A percentile compares a stretch with the other conserved stretches of the same genome.
Evolutionary conservation across 2,797 vertebrate species (phyloP).

Genomic region (Cyprinella venusta): DNA sequence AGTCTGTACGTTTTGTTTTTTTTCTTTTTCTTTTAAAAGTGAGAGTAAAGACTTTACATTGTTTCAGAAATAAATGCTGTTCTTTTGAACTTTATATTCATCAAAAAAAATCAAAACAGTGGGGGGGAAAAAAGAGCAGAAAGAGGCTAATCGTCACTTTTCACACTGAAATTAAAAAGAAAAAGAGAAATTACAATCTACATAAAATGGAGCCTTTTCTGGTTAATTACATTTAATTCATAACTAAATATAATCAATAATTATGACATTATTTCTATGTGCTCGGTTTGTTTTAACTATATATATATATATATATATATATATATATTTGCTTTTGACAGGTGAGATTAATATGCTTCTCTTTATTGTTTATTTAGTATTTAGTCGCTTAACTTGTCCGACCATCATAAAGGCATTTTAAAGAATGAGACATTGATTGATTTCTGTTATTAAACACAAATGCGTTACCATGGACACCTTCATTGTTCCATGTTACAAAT

Average conservation of each 20-base stretch:
- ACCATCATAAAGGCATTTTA: not conserved
- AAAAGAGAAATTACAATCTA: too few species aligned
- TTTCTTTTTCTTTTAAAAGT: not conserved
- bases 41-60: not conserved
- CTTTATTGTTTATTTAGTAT: not conserved
- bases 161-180: too few species aligned
- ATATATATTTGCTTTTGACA: not conserved
- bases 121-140: too few species aligned
- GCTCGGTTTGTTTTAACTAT: too few species aligned
- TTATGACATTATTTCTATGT: too few species aligned
- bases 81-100: not conserved
- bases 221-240: too few species aligned
- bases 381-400: not conserved
- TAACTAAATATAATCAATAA: too few species aligned
- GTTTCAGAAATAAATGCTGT: not conserved
- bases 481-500: not conserved
- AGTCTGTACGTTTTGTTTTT: too few species aligned
- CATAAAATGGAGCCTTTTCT: too few species aligned
- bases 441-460: constrained; percentile 12
- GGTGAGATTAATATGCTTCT: not conserved
- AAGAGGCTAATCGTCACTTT: not conserved
- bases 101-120: not conserved
- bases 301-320: too few species aligned
- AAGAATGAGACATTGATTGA: not conserved
- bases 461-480: not conserved